A percentile compares a stretch with the other conserved stretches of the same genome.
Conservation (phyloP, 2,888 invertebrate species). For the Halictus ligatus region DNA sequence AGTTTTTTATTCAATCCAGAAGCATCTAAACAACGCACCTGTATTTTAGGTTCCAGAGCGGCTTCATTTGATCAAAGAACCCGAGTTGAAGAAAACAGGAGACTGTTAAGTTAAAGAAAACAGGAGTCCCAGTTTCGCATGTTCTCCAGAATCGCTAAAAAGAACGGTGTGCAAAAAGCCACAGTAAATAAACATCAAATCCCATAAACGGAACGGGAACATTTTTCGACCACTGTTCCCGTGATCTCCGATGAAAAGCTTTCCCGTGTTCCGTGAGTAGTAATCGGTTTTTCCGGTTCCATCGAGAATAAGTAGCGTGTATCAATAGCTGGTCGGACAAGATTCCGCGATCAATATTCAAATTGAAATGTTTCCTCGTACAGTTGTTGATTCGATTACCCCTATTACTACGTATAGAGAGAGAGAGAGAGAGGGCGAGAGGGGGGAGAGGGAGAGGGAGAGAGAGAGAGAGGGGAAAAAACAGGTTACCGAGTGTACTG, state of each 20-base stretch:
- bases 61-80: background rate
- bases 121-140: background rate
- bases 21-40: no score
- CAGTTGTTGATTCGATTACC: constrained; percentile 22
- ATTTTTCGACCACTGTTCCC: background rate
- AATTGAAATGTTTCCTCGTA: constrained; percentile 22
- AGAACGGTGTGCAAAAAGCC: background rate
- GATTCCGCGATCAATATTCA: constrained; percentile 20
- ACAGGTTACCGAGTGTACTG: background rate
- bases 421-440: background rate
- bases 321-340: constrained; percentile 13
- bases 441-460: no score
- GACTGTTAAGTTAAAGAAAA: background rate
- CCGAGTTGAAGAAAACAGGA: background rate
- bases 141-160: background rate
- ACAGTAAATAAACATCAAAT: background rate
- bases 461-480: background rate
- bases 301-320: constrained; percentile 19
- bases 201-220: background rate
- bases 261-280: background rate
- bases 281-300: background rate
- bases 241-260: constrained; percentile 19
- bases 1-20: no score
- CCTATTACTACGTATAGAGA: background rate
- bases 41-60: background rate